These are phyloP conservation scores for Meriones unguiculatus DNA, from an alignment of 2,113 vertebrate species.

Conservation along the genomic window DNA sequence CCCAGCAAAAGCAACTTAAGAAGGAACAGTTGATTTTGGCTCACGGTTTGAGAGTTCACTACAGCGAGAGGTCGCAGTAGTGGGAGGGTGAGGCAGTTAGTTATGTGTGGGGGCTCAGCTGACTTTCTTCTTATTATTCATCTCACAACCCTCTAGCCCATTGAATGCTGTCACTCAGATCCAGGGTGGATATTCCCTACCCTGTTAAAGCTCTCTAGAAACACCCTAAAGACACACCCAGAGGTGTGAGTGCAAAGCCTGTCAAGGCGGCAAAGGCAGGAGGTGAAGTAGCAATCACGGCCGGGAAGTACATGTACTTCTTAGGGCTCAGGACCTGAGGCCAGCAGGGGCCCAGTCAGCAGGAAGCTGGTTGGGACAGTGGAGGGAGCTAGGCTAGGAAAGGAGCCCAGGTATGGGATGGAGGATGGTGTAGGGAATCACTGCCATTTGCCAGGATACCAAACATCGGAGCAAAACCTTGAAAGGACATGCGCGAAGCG, in stretches of 20 bases:
- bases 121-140: neutral
- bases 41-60: neutral
- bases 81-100: neutral
- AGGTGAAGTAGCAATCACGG: neutral
- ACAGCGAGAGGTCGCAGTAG: neutral
- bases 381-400: neutral
- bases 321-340: neutral
- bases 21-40: neutral
- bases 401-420: too few species aligned
- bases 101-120: neutral
- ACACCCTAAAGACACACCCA: neutral
- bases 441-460: too few species aligned
- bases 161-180: neutral
- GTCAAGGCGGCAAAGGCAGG: neutral
- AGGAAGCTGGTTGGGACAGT: neutral
- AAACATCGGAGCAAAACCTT: neutral
- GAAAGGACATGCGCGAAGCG: neutral
- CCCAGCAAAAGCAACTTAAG: neutral
- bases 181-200: neutral
- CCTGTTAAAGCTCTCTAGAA: neutral
- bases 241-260: neutral
- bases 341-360: fast-evolving
- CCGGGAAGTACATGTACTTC: neutral
- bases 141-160: neutral
- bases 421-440: neutral